phyloP scores from a whole-genome alignment of 35 echinoderm and acorn worm species.

The Apostichopus japonicus region DNA sequence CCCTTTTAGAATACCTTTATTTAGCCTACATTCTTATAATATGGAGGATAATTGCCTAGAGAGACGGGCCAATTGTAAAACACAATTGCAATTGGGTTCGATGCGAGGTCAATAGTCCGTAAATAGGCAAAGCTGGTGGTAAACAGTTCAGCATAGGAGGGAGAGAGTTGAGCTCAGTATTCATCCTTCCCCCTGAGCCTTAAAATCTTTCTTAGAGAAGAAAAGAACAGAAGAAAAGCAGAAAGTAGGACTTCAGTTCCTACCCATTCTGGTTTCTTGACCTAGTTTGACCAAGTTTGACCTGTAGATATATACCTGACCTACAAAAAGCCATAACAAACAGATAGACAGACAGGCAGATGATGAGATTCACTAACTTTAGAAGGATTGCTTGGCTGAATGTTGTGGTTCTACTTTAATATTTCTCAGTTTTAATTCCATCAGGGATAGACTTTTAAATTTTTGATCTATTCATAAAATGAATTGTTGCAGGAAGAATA shows the following conservation, averaged over 20 bases:
- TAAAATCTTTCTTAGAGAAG: not conserved
- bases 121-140: not conserved
- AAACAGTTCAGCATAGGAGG: not conserved
- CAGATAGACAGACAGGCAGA: too few species aligned
- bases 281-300: not conserved
- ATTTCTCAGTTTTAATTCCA: too few species aligned
- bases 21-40: not conserved
- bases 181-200: slow-evolving; percentile 12
- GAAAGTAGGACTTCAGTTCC: not conserved
- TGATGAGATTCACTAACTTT: too few species aligned
- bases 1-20: not conserved
- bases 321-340: too few species aligned
- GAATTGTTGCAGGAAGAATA: too few species aligned
- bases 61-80: not conserved
- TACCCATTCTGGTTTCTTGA: not conserved
- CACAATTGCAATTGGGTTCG: not conserved
- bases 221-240: not conserved
- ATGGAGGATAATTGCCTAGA: not conserved
- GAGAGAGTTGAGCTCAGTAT: not conserved
- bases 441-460: too few species aligned
- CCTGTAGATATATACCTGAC: too few species aligned
- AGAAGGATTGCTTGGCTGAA: too few species aligned
- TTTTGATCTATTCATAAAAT: too few species aligned
- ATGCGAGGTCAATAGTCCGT: not conserved
- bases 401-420: too few species aligned